Evolutionary conservation across 2,797 vertebrate genomes (phyloP).

Genomic region (Acrossocheilus wenchowensis): DNA sequence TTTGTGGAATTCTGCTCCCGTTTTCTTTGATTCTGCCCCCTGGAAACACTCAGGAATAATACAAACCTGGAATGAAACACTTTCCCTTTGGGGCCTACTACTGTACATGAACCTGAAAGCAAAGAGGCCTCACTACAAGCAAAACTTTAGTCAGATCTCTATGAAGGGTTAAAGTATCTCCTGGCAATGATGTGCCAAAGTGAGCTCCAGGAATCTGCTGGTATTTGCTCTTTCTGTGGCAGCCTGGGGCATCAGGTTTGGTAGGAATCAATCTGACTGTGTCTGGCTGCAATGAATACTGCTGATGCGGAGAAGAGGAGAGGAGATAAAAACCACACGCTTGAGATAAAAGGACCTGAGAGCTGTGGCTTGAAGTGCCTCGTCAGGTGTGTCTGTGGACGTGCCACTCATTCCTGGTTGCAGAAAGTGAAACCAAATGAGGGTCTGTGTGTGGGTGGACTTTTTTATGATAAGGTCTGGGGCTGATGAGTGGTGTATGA

Average conservation of each 20-base stretch:
- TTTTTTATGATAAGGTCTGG: conserved; percentile 46
- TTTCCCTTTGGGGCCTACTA: conserved; percentile 69
- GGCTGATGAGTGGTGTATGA: conserved; percentile 6
- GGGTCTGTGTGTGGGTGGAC: conserved; percentile 52
- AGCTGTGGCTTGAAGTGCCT: conserved; percentile 52
- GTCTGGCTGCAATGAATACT: conserved; percentile 65
- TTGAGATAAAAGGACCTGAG: conserved; percentile 55
- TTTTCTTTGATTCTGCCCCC: conserved; percentile 37
- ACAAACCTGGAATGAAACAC: conserved; percentile 65
- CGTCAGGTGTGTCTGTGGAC: conserved; percentile 70
- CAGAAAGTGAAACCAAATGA: conserved; percentile 70
- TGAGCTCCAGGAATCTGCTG: conserved; percentile 42
- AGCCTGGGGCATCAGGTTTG: conserved; percentile 58
- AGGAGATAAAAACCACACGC: conserved; percentile 50
- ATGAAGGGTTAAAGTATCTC: conserved; percentile 39
- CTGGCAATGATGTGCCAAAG: conserved; percentile 40
- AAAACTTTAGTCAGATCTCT: conserved; percentile 49
- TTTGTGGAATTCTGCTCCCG: not conserved
- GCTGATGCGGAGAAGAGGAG: conserved; percentile 56
- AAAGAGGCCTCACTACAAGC: conserved; percentile 60
- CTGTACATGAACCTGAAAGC: conserved; percentile 29
- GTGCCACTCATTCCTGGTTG: conserved; percentile 76
- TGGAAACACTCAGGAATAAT: conserved; percentile 63
- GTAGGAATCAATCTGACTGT: conserved; percentile 67
- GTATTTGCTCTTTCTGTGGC: conserved; percentile 48